phyloP scores from a whole-genome alignment of 2,888 invertebrate genomes.

The Dromius quadrimaculatus region DNA sequence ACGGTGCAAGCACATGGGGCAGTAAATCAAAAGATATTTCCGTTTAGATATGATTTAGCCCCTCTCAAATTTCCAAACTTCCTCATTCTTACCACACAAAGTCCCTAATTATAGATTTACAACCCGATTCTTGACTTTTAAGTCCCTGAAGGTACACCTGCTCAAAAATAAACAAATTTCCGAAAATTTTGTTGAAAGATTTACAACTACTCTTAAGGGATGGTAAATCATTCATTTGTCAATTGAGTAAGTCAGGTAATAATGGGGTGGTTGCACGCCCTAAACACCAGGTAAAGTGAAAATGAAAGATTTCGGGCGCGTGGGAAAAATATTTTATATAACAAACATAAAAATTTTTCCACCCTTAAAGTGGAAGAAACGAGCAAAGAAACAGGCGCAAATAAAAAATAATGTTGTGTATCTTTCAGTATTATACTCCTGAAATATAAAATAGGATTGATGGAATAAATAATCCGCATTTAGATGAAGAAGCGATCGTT shows the following conservation, averaged over 20 bases:
- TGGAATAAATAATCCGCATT: conserved; percentile 65
- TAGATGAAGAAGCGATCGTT: conserved; percentile 65
- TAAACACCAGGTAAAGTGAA: conserved; percentile 2
- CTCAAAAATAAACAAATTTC: conserved; percentile 21
- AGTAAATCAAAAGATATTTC: conserved; percentile 19
- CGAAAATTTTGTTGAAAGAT: conserved; percentile 8
- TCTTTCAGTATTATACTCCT: conserved; percentile 65
- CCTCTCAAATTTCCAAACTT: conserved; percentile 32
- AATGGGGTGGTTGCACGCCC: conserved; percentile 22
- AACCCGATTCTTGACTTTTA: conserved; percentile 10
- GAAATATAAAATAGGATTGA: conserved; percentile 61
- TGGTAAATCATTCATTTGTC: conserved; percentile 42
- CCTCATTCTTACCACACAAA: conserved; percentile 13
- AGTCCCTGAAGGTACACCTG: conserved; percentile 28
- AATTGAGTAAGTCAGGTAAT: conserved; percentile 1
- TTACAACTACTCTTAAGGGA: conserved; percentile 29
- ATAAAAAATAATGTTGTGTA: conserved; percentile 64
- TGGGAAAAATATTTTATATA: conserved; percentile 15
- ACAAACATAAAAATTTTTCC: conserved; percentile 32
- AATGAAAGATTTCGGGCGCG: neutral
- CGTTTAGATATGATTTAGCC: conserved; percentile 12
- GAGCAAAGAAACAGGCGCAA: conserved; percentile 53
- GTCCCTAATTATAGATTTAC: conserved; percentile 22
- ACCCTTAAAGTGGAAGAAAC: conserved; percentile 17
- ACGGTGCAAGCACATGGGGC: conserved; percentile 3